Conservation (phyloP, 2,797 vertebrate genomes). For the Eulemur mongoz region DNA sequence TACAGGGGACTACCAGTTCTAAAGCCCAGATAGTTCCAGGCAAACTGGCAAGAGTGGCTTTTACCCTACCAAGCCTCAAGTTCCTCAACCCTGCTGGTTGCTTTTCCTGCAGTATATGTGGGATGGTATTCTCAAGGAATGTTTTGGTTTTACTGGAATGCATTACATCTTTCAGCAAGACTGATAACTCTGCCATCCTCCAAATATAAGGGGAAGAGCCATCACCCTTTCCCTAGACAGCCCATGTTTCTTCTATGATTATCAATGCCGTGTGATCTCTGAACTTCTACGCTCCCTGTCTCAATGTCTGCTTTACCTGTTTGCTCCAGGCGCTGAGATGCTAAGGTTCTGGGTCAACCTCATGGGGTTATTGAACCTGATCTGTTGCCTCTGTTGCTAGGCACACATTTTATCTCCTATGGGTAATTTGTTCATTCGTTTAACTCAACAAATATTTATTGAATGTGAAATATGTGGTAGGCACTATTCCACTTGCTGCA, state of each 20-base stretch:
- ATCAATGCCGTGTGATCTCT: neutral
- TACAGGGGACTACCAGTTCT: neutral
- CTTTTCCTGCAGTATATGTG: neutral
- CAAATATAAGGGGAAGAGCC: neutral
- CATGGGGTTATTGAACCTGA: neutral
- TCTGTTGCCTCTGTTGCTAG: neutral
- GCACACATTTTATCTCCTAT: neutral
- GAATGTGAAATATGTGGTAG: neutral
- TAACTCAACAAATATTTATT: constrained; percentile 16
- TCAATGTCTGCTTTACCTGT: neutral
- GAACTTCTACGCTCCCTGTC: neutral
- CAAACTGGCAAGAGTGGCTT: neutral
- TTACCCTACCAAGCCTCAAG: neutral
- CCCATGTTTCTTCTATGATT: neutral
- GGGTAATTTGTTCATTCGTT: neutral
- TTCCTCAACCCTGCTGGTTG: neutral
- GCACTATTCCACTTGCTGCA: neutral
- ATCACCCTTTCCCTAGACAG: neutral
- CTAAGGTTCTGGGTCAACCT: neutral
- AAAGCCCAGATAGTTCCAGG: neutral
- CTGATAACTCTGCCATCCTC: neutral
- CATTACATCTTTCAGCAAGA: neutral
- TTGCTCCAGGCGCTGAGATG: neutral
- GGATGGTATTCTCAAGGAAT: neutral
- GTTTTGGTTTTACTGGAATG: neutral